A percentile compares a stretch with the other conserved stretches of the same genome.
Evolutionary conservation across 2,113 vertebrate species (phyloP).

Genomic region (Vanacampus margaritifer): DNA sequence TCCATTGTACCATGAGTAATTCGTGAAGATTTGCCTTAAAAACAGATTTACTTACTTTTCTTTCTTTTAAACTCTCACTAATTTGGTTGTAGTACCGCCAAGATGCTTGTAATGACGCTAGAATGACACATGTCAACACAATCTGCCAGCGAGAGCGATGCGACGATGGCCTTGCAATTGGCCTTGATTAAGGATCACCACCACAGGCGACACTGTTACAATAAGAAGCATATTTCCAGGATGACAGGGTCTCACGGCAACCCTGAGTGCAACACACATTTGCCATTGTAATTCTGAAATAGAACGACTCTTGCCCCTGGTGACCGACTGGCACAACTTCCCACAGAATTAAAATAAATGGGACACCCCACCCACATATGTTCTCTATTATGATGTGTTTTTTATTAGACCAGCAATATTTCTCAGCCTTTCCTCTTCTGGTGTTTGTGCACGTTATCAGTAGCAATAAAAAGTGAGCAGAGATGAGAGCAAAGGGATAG

Average conservation of each 20-base stretch:
- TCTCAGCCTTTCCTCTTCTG: constrained; percentile 26
- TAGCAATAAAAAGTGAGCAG: constrained; percentile 55
- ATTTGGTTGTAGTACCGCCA: not conserved
- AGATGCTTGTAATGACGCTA: constrained; percentile 10
- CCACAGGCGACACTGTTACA: constrained; percentile 26
- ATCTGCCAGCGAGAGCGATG: constrained; percentile 8
- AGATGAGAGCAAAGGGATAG: constrained; percentile 29
- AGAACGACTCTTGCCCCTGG: constrained; percentile 4
- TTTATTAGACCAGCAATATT: constrained; percentile 41
- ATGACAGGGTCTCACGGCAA: constrained; percentile 30
- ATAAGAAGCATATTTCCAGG: constrained; percentile 30
- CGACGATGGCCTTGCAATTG: constrained; percentile 26
- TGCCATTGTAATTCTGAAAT: constrained; percentile 18
- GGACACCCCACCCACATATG: constrained; percentile 22
- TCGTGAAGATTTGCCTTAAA: not conserved
- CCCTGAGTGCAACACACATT: constrained; percentile 5
- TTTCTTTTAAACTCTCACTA: not conserved
- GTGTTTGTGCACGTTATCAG: constrained; percentile 38
- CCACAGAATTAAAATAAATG: constrained; percentile 34
- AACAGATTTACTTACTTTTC: too few relatives aligned
- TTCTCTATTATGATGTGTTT: constrained; percentile 1
- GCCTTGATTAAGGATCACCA: constrained; percentile 40
- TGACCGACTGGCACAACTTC: constrained; percentile 25
- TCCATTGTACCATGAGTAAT: too few relatives aligned
- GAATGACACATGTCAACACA: constrained; percentile 26